Evolutionary conservation across 2,797 vertebrate species (phyloP), one percentile per base, ranked within the genome.

Genomic region (Eulemur rubriventer): DNA sequence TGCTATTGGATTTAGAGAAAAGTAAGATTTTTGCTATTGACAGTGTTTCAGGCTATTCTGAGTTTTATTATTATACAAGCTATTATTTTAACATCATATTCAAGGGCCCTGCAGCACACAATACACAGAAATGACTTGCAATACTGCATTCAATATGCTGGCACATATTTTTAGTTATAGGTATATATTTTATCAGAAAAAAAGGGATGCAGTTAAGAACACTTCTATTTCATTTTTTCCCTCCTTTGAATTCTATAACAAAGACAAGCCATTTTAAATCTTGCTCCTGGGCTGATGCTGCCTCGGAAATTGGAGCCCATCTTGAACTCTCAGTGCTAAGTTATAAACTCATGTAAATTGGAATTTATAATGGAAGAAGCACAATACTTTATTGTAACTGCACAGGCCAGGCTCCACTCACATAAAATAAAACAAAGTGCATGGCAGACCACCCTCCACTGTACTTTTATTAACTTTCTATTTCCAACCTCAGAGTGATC

Each of bases 391-490:
- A 24, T 59, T 95, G 78, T 90, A 89, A 52, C 50, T 73, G 16
- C 30, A 65, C 9, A 89, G 22, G 3, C 3, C 70, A 59, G 69
- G 41, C 26, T 24, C 46, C n/a, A 30, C 14, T 82, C 4, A 41
- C 72, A 76, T 87, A 78, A 96, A 97, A 55, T 76, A 91, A 98
- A 82, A 88, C 61, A 96, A 96, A 95, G 73, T 70, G 78, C 41
- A 48, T 22, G 0, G 83, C 55, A 97, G 97, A 80, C 83, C 52
- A 76, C 96, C 38, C 93, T 95, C 43, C 0, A 0, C 2, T 95
- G 93, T 92, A 46, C 26, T 96, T 79, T 94, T 94, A 84, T 90
- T 97, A 97, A 96, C 84, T 97, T 97, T 81, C 4, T 78, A 87
- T 96, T 98, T 97, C 79, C 90, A 90, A 87, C 35, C 43, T 38